Percentiles rank a stretch among this genome's conserved stretches.
phyloP scores from a whole-genome alignment of 2,888 invertebrate genomes.

The Caenorhabditis wallacei region DNA sequence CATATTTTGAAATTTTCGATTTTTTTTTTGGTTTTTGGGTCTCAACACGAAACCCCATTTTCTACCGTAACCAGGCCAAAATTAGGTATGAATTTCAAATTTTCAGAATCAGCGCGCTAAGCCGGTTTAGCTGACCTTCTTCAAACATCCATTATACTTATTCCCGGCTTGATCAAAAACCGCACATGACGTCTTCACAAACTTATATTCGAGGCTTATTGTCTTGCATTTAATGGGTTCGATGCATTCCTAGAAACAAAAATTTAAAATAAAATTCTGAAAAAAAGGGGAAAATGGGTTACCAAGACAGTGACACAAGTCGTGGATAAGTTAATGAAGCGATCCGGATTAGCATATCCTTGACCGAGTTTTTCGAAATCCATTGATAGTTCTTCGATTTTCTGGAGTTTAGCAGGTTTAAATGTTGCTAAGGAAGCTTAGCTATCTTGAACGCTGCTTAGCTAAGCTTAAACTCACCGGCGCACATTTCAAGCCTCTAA shows the following conservation, averaged over 20 bases:
- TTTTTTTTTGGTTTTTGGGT: too few species aligned
- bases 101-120: too few species aligned
- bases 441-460: too few species aligned
- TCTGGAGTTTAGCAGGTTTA: conserved; percentile 35
- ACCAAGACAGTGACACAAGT: conserved; percentile 21
- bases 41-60: too few species aligned
- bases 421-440: too few species aligned
- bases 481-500: conserved; percentile 17
- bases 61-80: too few species aligned
- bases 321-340: conserved; percentile 1
- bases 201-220: conserved; percentile 23
- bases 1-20: too few species aligned
- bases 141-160: conserved; percentile 19
- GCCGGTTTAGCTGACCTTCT: conserved; percentile 10
- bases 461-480: conserved; percentile 9
- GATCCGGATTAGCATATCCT: not conserved
- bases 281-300: not conserved
- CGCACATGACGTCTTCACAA: conserved; percentile 8
- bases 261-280: not conserved
- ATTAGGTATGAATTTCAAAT: too few species aligned
- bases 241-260: conserved; percentile 27
- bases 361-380: conserved; percentile 16
- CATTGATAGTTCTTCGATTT: conserved; percentile 26
- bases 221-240: conserved; percentile 39
- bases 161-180: conserved; percentile 18